Evolutionary conservation across 2,888 invertebrate species (phyloP).

Genomic region (Limnephilus marmoratus): DNA sequence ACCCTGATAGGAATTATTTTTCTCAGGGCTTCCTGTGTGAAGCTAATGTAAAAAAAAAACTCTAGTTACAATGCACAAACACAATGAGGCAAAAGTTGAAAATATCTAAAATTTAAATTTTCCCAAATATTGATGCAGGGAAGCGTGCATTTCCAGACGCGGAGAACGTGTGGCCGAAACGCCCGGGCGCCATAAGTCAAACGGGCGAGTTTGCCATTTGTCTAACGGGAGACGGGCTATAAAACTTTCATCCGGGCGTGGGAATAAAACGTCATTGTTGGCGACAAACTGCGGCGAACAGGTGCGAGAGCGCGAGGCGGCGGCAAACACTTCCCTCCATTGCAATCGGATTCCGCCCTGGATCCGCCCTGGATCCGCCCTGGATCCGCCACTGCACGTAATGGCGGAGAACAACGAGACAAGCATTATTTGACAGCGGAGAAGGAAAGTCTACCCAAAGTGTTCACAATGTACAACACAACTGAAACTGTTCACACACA

Average conservation of each 20-base stretch:
- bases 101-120: neutral
- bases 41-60: no score
- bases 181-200: conserved; percentile 14
- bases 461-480: neutral
- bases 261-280: conserved; percentile 39
- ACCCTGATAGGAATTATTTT: no score
- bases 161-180: conserved; percentile 9
- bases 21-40: no score
- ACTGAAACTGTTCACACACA: neutral
- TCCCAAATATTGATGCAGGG: neutral
- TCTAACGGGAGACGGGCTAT: conserved; percentile 39
- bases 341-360: neutral
- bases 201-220: conserved; percentile 36
- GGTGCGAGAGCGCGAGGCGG: conserved; percentile 5
- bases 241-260: conserved; percentile 41
- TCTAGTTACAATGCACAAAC: neutral
- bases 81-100: neutral
- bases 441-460: neutral
- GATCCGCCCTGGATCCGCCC: neutral
- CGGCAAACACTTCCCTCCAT: neutral
- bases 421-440: neutral
- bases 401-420: conserved; percentile 17
- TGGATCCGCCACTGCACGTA: conserved; percentile 17
- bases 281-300: conserved; percentile 38
- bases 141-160: conserved; percentile 6